Percentiles rank a stretch among this genome's conserved stretches.
These are phyloP conservation scores for Sinonovacula constricta DNA, from an alignment of 1,140 invertebrate genomes.

Conservation along the genomic window DNA sequence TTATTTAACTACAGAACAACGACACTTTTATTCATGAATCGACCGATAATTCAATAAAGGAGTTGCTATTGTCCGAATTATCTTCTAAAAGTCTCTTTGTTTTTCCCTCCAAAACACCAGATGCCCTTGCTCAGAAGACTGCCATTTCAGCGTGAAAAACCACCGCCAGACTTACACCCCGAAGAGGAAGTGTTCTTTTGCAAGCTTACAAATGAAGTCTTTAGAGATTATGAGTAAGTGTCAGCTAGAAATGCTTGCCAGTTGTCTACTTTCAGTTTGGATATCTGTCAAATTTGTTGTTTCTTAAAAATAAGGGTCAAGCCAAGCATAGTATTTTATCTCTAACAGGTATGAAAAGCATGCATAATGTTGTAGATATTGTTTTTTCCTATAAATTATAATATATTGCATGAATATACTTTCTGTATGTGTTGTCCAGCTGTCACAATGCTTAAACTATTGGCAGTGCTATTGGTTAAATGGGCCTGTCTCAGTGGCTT, in stretches of 20 bases:
- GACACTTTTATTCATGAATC: background rate
- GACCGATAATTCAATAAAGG: constrained; percentile 14
- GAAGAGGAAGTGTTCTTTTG: constrained; percentile 96
- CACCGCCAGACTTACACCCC: constrained; percentile 84
- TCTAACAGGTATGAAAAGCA: too few relatives aligned
- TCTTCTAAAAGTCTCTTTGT: constrained; percentile 64
- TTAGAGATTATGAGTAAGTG: constrained; percentile 97
- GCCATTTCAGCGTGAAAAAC: constrained; percentile 86
- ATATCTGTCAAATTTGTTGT: too few relatives aligned
- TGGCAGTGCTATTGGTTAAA: too few relatives aligned
- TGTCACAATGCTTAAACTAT: too few relatives aligned
- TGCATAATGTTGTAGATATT: too few relatives aligned
- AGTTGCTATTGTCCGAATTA: constrained; percentile 21
- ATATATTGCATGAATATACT: too few relatives aligned
- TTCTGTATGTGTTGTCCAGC: too few relatives aligned
- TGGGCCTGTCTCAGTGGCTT: too few relatives aligned
- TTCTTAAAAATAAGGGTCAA: too few relatives aligned
- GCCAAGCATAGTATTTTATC: too few relatives aligned
- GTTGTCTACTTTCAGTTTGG: constrained; percentile 43
- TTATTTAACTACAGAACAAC: background rate
- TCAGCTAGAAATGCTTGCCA: too few relatives aligned
- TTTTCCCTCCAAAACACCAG: constrained; percentile 77
- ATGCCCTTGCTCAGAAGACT: constrained; percentile 95
- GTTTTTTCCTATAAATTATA: too few relatives aligned
- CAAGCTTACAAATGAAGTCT: constrained; percentile 96